Evolutionary conservation across 2,888 invertebrate genomes (phyloP), one percentile per base, ranked within the genome.

Genomic region (Podotricha telesiphe): DNA sequence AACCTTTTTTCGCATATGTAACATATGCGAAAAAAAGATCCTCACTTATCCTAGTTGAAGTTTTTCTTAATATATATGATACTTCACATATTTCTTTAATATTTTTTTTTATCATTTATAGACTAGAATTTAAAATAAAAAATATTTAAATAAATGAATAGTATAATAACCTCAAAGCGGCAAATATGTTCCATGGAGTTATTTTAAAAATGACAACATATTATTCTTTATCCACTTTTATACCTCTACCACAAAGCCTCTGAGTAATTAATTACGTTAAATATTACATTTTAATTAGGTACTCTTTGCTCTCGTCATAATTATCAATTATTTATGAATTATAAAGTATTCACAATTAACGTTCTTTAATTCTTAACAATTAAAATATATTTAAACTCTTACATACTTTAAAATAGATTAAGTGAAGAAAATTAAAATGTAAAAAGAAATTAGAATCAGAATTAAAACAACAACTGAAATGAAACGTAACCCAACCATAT

Each of bases 321-420:
- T n/a, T 42, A 42, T 45, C 22, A 20, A n/a, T 59, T 59, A 59
- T 59, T 59, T 59, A 59, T 59, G 22, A 59, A 45, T 45, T 22
- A 59, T 22, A 59, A 45, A 22, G 59, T 42, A n/a, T 22, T 28
- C 11, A n/a, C 20, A 45, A 45, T 22, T n/a, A 45, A 42, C n/a
- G 22, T 37, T 55, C 17, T 37, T 55, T 34, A 37, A 6, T 17
- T 55, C 17, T 37, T 37, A 6, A 34, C 34, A 55, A 19, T 34
- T 34, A 17, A 42, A 42, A 15, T 42, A 20, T 20, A 15, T 58
- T 19, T 58, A 37, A 34, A n/a, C 15, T 20, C 19, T 19, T 2
- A 15, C 15, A 53, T 28, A 7, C 2, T 4, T 15, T 15, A 5
- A 7, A 2, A 42, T 11, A 42, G 37, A 13, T 42, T 42, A 42